phyloP scores from a whole-genome alignment of 92 coral and sea anemone species.

The Phenganax subtilis region DNA sequence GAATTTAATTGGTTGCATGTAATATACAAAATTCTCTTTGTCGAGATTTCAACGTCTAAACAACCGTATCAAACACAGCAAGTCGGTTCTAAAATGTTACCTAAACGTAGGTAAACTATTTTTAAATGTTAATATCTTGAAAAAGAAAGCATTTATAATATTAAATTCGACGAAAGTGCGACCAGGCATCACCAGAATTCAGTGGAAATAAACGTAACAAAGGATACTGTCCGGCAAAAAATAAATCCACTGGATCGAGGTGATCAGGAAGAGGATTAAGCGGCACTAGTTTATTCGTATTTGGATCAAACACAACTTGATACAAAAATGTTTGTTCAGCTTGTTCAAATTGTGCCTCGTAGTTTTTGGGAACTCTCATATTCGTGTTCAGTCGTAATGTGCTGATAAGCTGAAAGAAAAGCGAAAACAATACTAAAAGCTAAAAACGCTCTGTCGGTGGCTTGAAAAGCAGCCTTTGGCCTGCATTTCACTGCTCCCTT shows the following conservation, averaged over 20 bases:
- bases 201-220: neutral
- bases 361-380: slow-evolving; percentile 68
- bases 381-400: slow-evolving; percentile 70
- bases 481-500: neutral
- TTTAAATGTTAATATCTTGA: no score
- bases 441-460: neutral
- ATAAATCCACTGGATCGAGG: slow-evolving; percentile 47
- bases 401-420: slow-evolving; percentile 58
- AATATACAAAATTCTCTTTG: no score
- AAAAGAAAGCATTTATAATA: no score
- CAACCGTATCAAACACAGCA: no score
- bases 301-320: slow-evolving; percentile 91
- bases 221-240: slow-evolving; percentile 95
- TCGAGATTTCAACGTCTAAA: no score
- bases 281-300: slow-evolving; percentile 61
- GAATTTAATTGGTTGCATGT: no score
- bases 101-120: no score
- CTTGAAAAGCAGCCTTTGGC: no score
- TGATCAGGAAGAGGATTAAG: slow-evolving; percentile 81
- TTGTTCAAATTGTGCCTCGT: slow-evolving; percentile 75
- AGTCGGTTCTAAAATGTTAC: no score
- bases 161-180: no score
- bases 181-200: no score
- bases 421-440: neutral
- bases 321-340: slow-evolving; percentile 91